These are phyloP conservation scores for Pangasius sanitwongsei DNA, from an alignment of 2,797 vertebrate genomes.

Conservation along the genomic window DNA sequence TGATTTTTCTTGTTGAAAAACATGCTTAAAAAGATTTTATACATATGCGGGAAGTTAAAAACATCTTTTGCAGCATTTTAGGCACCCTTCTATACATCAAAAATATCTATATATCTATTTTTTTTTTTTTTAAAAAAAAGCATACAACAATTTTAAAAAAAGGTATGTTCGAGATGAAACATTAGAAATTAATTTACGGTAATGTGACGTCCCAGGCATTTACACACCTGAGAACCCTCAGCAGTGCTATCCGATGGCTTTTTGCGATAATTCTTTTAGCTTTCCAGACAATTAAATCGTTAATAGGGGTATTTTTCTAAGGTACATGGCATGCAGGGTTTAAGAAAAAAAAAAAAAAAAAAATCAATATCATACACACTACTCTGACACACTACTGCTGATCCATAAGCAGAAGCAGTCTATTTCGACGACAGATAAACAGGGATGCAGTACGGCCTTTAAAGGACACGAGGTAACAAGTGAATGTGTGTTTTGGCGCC, in stretches of 20 bases:
- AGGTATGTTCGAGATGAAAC: too few relatives aligned
- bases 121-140: too few relatives aligned
- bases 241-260: background rate
- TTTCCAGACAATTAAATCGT: background rate
- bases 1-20: background rate
- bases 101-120: too few relatives aligned
- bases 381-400: background rate
- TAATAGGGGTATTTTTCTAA: background rate
- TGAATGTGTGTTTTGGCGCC: slow-evolving; percentile 12
- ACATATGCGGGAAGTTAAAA: background rate
- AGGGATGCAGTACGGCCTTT: background rate
- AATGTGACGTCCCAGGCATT: background rate
- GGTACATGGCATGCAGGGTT: background rate
- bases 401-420: background rate
- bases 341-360: too few relatives aligned
- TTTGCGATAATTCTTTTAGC: background rate
- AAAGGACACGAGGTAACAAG: slow-evolving; percentile 46
- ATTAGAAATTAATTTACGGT: too few relatives aligned
- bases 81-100: background rate
- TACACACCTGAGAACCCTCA: background rate
- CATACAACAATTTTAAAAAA: too few relatives aligned
- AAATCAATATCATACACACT: background rate
- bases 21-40: background rate
- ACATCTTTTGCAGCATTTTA: background rate
- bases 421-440: background rate